A percentile compares a stretch with the other conserved stretches of the same genome.
phyloP scores from a whole-genome alignment of 2,797 vertebrate genomes.

The Dendrocincla fuliginosa region DNA sequence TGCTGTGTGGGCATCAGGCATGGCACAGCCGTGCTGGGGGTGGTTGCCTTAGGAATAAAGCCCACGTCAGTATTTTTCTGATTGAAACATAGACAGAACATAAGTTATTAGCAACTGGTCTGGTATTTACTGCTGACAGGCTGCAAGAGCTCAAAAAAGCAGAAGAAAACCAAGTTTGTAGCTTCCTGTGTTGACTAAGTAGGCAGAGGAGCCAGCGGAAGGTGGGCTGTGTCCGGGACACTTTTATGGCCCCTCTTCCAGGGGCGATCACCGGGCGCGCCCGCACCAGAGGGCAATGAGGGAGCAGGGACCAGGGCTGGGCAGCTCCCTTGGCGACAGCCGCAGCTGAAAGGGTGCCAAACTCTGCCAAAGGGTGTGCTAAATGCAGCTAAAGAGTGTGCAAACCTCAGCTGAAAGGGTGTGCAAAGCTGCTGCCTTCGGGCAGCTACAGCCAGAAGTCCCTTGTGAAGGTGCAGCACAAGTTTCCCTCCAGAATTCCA shows the following conservation, averaged over 20 bases:
- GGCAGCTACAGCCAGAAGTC: neutral
- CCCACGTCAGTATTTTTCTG: neutral
- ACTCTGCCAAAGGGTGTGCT: fast-evolving
- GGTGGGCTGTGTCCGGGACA: fast-evolving
- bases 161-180: neutral
- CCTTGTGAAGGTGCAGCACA: fast-evolving
- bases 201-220: neutral
- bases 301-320: neutral
- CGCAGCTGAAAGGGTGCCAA: fast-evolving
- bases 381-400: neutral
- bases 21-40: neutral
- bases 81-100: neutral
- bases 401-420: neutral
- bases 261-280: fast-evolving
- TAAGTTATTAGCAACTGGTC: neutral
- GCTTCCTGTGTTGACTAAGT: neutral
- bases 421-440: neutral
- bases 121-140: neutral
- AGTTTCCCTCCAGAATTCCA: neutral
- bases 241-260: fast-evolving
- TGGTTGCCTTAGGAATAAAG: neutral
- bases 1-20: neutral
- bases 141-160: neutral
- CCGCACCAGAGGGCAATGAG: neutral
- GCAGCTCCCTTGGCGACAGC: neutral